Base-by-base conservation (phyloP, 2,113 vertebrate genomes). In the Lethenteron reissneri region DNA sequence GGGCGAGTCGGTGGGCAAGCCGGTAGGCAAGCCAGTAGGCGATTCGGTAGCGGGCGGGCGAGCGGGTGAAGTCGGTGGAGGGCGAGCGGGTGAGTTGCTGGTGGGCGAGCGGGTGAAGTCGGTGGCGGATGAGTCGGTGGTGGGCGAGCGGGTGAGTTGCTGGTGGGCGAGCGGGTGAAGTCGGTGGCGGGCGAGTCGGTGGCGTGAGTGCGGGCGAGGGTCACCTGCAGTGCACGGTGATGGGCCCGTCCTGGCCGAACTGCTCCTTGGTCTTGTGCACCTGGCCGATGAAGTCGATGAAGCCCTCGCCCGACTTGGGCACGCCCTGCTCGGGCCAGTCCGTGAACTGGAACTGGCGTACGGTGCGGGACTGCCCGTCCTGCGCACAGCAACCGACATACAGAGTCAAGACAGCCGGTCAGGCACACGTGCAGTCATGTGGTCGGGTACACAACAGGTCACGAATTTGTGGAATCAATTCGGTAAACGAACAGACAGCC, bases 241-340 rank as follows among this genome's bases (percentile, higher is more conserved):
- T 97, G 74, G 92, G 92, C 75, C 92, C 92, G 0, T 97, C 92
- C 79, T 97, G 92, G 58, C 92, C 92, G 0, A 97, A 97, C 78
- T 97, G 92, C 77, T 97, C 92, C 84, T 97, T 97, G 73, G 92
- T 95, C 83, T 97, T 97, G 80, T 97, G 92, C 74, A 97, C 92
- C 75, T 97, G 92, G 25, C 92, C 92, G 1, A 97, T 97, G 79
- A 97, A 97, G 77, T 97, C 91, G 0, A 95, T 94, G 81, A 97
- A 95, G 75, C 89, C 90, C 79, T 97, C 91, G 2, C 88, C 89
- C 0, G 88, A 95, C 83, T 97, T 92, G 78, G 90, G 90, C 77
- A 97, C 90, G 11, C 92, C 92, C 77, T 97, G 92, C 74, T 97
- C 92, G 5, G 91, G 92, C 92, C 92, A 97, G 78, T 95, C 92